Conservation (phyloP, 2,888 invertebrate genomes). For the Lasioglossum oenotherae region DNA sequence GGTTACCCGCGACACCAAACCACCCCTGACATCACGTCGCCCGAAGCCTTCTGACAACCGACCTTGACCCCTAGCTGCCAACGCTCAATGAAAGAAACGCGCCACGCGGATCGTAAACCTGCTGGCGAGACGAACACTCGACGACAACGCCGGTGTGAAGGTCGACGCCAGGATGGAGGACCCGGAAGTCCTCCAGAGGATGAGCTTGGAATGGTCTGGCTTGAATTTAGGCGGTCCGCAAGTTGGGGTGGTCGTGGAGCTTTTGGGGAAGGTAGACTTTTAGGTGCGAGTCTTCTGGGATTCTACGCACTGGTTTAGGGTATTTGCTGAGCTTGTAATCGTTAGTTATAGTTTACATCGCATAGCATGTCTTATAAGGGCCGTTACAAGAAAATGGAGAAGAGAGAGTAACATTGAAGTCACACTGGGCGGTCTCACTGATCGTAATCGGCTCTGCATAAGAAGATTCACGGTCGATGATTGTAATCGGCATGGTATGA, state of each 20-base stretch:
- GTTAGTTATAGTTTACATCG: not conserved
- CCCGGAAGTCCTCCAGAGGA: not conserved
- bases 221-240: not conserved
- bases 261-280: not conserved
- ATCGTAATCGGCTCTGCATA: not conserved
- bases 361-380: not conserved
- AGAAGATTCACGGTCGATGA: not conserved
- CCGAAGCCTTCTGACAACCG: not conserved
- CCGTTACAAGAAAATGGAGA: not conserved
- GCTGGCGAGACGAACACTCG: not conserved
- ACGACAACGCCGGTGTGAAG: not conserved
- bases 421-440: not conserved
- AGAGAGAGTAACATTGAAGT: not conserved
- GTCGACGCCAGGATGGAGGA: not conserved
- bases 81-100: constrained; percentile 44
- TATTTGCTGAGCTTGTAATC: not conserved
- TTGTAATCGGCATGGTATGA: not conserved
- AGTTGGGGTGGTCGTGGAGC: not conserved
- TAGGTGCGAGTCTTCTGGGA: too few species aligned
- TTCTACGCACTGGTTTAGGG: not conserved
- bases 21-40: not conserved
- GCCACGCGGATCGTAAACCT: constrained; percentile 37
- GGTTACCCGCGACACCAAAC: constrained; percentile 11
- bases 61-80: constrained; percentile 38
- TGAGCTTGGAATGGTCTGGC: not conserved